Base-by-base conservation (phyloP, 2,888 invertebrate species). In the Melanostoma scalare region DNA sequence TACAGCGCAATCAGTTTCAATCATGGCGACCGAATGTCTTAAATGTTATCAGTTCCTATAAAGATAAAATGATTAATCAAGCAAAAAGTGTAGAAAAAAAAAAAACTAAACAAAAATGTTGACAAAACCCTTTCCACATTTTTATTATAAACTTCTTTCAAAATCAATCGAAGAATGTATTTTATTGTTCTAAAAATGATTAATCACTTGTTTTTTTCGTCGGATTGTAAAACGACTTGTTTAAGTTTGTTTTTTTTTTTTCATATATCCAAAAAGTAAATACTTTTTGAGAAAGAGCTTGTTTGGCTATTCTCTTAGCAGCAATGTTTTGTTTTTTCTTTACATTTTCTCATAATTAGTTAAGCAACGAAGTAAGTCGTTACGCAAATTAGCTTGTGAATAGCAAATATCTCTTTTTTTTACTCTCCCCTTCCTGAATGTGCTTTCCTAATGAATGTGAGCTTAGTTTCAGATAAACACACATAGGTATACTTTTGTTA, bases 321-420 rank as follows among this genome's bases (percentile, higher is more conserved):
- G 53, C 42, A 35, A 20, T 20, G 20, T 35, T 72, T 60, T 55
- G 63, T 56, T 46, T 31, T 40, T 48, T 31, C 46, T 35, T 50
- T 38, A n/a, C 36, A 38, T 61, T 61, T 35, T 46, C 67, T 79
- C 67, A 73, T 79, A 79, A 79, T 79, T 68, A 79, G 68, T 60
- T 38, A 42, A 38, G 42, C 46, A 74, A 68, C 68, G 68, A 74
- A 79, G 74, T 67, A 72, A 81, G 72, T 81, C 63, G 67, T 77
- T 81, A 81, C 77, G 81, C 61, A 81, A 76, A 81, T 81, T 76
- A 72, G 55, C 61, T 42, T 60, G 58, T 56, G 67, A 80, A 76
- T 56, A 67, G 76, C 61, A 65, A 58, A 58, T 40, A 74, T 38
- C 65, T 53, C 36, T 58, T 30, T n/a, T 10, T 35, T 55, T 20